Conservation (phyloP, 2,797 vertebrate species). For the Paedocypris micromegethes region DNA sequence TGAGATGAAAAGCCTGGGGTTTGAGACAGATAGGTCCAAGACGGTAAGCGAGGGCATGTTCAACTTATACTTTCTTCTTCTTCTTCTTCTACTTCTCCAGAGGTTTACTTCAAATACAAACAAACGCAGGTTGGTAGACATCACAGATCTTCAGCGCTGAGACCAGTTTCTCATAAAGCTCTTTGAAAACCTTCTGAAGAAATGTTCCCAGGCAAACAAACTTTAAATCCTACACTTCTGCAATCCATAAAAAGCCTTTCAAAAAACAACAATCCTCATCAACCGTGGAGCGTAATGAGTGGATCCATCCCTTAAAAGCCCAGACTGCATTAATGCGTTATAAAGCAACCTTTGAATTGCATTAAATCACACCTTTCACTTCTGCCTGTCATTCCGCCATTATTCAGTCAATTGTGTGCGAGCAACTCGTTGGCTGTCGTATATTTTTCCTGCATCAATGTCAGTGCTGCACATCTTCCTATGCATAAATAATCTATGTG, state of each 20-base stretch:
- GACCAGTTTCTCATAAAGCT: not conserved
- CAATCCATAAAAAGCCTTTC: conserved; percentile 39
- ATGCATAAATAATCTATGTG: conserved; percentile 59
- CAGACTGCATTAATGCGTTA: conserved; percentile 37
- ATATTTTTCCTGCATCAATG: conserved; percentile 42
- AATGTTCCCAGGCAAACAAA: conserved; percentile 28
- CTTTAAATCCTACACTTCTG: conserved; percentile 25
- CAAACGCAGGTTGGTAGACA: not conserved
- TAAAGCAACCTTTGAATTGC: conserved; percentile 45
- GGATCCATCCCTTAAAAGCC: conserved; percentile 39
- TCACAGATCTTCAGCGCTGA: not conserved
- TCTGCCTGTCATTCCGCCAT: conserved; percentile 43
- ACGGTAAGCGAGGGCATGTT: conserved; percentile 19
- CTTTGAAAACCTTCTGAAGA: not conserved
- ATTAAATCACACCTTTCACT: conserved; percentile 45
- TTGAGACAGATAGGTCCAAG: conserved; percentile 58
- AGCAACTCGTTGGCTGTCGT: conserved; percentile 48
- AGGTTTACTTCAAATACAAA: conserved; percentile 13
- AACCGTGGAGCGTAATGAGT: conserved; percentile 33
- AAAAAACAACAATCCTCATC: conserved; percentile 41
- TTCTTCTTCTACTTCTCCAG: not conserved
- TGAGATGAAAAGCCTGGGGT: conserved; percentile 64
- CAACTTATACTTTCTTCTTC: not conserved
- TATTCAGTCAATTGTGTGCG: conserved; percentile 35
- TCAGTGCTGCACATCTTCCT: conserved; percentile 50